Conservation (phyloP, 2,888 invertebrate genomes). For the Caenorhabditis parvicauda region DNA sequence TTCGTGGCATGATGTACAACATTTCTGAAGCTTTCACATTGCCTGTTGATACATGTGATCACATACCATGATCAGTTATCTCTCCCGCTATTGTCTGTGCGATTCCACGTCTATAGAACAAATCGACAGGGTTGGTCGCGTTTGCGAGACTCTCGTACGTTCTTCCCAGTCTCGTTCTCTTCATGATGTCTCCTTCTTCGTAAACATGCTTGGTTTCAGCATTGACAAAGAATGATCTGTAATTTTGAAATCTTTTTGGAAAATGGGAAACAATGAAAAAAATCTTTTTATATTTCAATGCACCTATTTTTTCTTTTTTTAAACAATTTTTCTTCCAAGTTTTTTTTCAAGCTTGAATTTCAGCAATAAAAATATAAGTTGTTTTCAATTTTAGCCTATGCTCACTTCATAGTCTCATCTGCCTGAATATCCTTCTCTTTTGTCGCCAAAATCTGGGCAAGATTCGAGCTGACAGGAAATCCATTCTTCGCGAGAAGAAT, state of each 20-base stretch:
- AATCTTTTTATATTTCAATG: too few species aligned
- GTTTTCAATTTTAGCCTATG: background rate
- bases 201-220: conserved; percentile 56
- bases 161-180: conserved; percentile 32
- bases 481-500: conserved; percentile 49
- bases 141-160: conserved; percentile 45
- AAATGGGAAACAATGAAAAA: too few species aligned
- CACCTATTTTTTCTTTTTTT: too few species aligned
- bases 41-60: conserved; percentile 4
- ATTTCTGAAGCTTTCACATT: too few species aligned
- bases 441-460: conserved; percentile 54
- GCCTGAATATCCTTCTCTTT: conserved; percentile 53
- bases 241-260: too few species aligned
- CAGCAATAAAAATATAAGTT: background rate
- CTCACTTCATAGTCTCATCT: conserved; percentile 52
- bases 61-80: conserved; percentile 42
- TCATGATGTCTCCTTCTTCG: conserved; percentile 62
- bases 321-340: too few species aligned
- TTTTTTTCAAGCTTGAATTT: too few species aligned
- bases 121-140: conserved; percentile 54
- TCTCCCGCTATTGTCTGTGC: conserved; percentile 61
- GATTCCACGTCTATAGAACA: conserved; percentile 62
- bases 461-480: conserved; percentile 58
- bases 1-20: too few species aligned
- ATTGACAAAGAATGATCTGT: conserved; percentile 56